Conservation (phyloP, 53 echinoderm and acorn worm genomes). For the Holothuria leucospilota region DNA sequence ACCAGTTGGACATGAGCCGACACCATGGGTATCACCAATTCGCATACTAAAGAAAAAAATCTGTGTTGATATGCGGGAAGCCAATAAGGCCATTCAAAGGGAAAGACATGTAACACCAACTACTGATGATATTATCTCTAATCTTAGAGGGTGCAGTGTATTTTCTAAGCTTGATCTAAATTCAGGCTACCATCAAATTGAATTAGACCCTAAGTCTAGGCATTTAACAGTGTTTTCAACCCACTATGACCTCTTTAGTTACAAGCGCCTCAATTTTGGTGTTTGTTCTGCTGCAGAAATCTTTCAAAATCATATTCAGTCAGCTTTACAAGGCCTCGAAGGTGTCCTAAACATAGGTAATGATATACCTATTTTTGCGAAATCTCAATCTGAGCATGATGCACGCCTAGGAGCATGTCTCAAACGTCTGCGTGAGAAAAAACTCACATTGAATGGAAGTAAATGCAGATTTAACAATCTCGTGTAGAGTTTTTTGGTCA, state of each 20-base stretch:
- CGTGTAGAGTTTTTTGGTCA: conserved; percentile 63
- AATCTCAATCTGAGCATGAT: conserved; percentile 61
- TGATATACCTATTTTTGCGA: conserved; percentile 60
- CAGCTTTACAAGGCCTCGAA: conserved; percentile 58
- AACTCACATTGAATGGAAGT: conserved; percentile 64
- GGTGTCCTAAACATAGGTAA: conserved; percentile 66
- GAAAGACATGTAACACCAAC: conserved; percentile 71
- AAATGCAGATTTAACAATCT: conserved; percentile 55
- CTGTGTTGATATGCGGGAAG: conserved; percentile 58
- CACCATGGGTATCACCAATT: conserved; percentile 69
- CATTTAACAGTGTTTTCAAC: conserved; percentile 76
- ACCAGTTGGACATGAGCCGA: conserved; percentile 50
- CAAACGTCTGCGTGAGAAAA: conserved; percentile 60
- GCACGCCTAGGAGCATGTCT: conserved; percentile 45
- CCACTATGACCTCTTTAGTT: conserved; percentile 64
- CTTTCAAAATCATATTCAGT: conserved; percentile 69
- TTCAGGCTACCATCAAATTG: conserved; percentile 79
- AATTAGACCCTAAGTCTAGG: conserved; percentile 60
- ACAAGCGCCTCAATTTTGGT: conserved; percentile 71
- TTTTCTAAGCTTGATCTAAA: conserved; percentile 77
- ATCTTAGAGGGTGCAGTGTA: conserved; percentile 52
- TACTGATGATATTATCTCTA: conserved; percentile 63
- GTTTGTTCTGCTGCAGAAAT: conserved; percentile 72
- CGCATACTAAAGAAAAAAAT: conserved; percentile 60
- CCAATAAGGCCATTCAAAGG: conserved; percentile 61